phyloP scores from a whole-genome alignment of 2,888 invertebrate species.

The Drosophila yooni region DNA sequence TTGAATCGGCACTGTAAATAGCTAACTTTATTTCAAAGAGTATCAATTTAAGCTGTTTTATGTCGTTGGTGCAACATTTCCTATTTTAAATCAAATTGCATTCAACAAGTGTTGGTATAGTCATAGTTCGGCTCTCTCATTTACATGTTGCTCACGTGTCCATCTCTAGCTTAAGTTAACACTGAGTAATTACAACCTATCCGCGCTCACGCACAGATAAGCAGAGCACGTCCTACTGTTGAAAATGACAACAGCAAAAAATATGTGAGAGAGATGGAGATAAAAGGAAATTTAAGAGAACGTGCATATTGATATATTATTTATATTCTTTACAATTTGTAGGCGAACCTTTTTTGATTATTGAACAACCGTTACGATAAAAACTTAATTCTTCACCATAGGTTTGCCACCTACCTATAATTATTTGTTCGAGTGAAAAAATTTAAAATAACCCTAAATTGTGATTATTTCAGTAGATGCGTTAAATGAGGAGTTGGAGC shows the following conservation, averaged over 20 bases:
- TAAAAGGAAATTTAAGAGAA: conserved; percentile 12
- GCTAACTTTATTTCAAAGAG: neutral
- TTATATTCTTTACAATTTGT: too few species aligned
- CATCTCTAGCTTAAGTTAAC: conserved; percentile 28
- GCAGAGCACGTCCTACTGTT: conserved; percentile 11
- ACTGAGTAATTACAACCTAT: neutral
- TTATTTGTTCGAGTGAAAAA: too few species aligned
- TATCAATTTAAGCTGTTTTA: neutral
- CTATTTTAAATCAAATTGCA: neutral
- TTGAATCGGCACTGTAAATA: neutral
- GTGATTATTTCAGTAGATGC: neutral
- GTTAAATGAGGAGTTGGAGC: neutral
- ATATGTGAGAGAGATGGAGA: neutral
- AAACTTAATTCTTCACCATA: neutral
- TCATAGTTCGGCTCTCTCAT: neutral
- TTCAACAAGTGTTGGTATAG: conserved; percentile 43
- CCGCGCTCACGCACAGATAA: conserved; percentile 17
- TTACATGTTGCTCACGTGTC: conserved; percentile 4
- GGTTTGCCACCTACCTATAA: neutral
- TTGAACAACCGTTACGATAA: neutral
- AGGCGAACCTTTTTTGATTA: neutral
- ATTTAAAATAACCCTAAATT: neutral
- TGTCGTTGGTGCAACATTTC: neutral
- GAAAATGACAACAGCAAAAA: conserved; percentile 12
- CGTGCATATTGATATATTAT: neutral